A percentile compares a stretch with the other conserved stretches of the same genome.
Evolutionary conservation across 1,140 invertebrate genomes (phyloP).

Genomic region (Mylabris phalerata): DNA sequence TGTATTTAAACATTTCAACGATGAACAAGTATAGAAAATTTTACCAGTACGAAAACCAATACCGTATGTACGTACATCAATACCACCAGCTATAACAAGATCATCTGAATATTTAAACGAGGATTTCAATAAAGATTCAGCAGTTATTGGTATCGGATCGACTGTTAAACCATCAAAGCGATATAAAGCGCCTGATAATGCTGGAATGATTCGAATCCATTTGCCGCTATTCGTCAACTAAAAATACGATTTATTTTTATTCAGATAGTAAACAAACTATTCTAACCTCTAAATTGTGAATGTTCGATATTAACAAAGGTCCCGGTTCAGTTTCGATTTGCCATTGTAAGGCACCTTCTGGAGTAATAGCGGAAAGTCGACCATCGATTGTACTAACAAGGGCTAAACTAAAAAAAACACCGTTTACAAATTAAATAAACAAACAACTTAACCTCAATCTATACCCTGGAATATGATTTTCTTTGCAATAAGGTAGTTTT

Average conservation of each 20-base stretch:
- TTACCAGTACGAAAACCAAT: slow-evolving; percentile 69
- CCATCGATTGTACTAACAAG: slow-evolving; percentile 87
- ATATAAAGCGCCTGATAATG: slow-evolving; percentile 82
- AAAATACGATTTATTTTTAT: slow-evolving; percentile 22
- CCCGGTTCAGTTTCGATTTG: slow-evolving; percentile 62
- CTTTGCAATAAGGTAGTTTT: background rate
- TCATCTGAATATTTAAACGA: slow-evolving; percentile 81
- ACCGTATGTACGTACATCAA: slow-evolving; percentile 62
- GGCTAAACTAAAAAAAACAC: slow-evolving; percentile 54
- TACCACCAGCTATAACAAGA: slow-evolving; percentile 74
- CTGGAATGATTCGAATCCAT: slow-evolving; percentile 82
- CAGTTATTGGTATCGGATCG: slow-evolving; percentile 77
- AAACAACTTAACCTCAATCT: background rate
- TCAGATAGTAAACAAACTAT: background rate
- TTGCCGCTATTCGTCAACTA: slow-evolving; percentile 81
- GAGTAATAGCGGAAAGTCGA: slow-evolving; percentile 68
- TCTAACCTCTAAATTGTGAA: slow-evolving; percentile 70
- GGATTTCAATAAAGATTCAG: slow-evolving; percentile 75
- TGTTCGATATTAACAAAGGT: slow-evolving; percentile 74
- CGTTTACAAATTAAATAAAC: background rate
- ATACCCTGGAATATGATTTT: background rate
- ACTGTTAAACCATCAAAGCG: slow-evolving; percentile 84
- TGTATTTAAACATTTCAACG: slow-evolving; percentile 61
- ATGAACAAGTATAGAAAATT: slow-evolving; percentile 70
- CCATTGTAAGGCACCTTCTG: slow-evolving; percentile 67